Evolutionary conservation across 2,113 vertebrate species (phyloP), one percentile per base, ranked within the genome.

Genomic region (Ochotona curzoniae): DNA sequence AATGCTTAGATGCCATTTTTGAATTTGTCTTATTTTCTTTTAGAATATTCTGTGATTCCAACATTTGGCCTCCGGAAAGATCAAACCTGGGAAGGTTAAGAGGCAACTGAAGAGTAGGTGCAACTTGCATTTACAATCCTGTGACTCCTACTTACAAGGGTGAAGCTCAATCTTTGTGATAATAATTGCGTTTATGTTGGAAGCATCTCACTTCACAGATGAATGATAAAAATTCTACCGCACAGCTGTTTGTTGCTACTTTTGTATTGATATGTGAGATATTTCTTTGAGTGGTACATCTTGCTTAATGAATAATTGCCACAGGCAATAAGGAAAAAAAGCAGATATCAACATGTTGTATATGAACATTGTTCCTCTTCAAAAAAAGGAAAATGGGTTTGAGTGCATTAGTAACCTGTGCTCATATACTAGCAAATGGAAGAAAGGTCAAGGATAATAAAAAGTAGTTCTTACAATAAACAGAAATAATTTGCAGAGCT

Each of bases 181-280:
- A n/a, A 38, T 57, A 83, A 66, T 44, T 89, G 30, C 57, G 73
- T 93, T 90, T 87, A 25, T 4, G 0, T 51, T 87, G 83, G 70
- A 94, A 94, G 30, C n/a, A 63, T 73, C 61, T 84, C 47, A 80
- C 51, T 66, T 89, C 69, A 90, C 73, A 74, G 47, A 86, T 23
- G 63, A 44, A 26, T 71, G 70, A 17, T 10, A 93, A 60, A 87
- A 92, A 92, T 57, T 32, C 17, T 83, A 74, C 79, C 76, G 69
- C 7, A 44, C 25, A 88, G 32, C 6, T 89, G 73, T 81, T 88
- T 86, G 47, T 67, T 83, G 64, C 91, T 91, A n/a, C 12, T 92
- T 89, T 93, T 89, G 87, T 75, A 88, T 44, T 87, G 66, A 86
- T 89, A 91, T 91, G 32, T 83, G 47, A 47, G 93, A 89, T 38